These are phyloP conservation scores for Carlito syrichta DNA, from an alignment of 2,113 vertebrate species.

Conservation along the genomic window DNA sequence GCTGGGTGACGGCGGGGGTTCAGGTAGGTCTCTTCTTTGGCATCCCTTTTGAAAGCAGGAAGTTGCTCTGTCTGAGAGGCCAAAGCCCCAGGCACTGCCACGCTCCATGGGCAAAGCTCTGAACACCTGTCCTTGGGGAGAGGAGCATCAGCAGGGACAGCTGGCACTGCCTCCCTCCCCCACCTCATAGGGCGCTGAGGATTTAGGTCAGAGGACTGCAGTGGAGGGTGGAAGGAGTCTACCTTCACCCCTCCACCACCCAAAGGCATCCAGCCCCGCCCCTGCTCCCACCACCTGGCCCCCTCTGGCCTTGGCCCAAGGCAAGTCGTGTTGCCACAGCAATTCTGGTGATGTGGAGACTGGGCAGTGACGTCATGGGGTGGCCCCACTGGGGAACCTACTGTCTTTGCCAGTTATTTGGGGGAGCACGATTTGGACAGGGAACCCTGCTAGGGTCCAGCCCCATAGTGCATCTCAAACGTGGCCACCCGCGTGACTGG, in stretches of 20 bases:
- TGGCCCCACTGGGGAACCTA: background rate
- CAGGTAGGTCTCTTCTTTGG: background rate
- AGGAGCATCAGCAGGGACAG: conserved; percentile 44
- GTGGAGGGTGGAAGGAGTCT: background rate
- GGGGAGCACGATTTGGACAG: background rate
- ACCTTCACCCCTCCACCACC: background rate
- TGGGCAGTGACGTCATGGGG: conserved; percentile 42
- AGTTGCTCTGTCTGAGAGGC: background rate
- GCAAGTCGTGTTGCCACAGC: background rate
- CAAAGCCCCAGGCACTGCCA: background rate
- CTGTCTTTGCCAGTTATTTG: background rate
- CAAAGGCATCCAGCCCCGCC: background rate
- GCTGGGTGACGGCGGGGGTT: background rate
- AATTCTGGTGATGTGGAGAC: conserved; percentile 32
- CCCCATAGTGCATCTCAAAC: background rate
- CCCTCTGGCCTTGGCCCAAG: background rate
- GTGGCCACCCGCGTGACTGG: background rate
- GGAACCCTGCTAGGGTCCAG: background rate
- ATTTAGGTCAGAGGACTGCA: conserved; percentile 64
- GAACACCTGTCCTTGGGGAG: conserved; percentile 57
- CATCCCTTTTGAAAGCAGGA: conserved; percentile 16
- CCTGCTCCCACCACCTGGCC: background rate
- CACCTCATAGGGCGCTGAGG: background rate
- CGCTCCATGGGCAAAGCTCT: background rate
- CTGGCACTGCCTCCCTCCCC: conserved; percentile 47